phyloP scores from a whole-genome alignment of 2,113 vertebrate genomes.

The Nibea albiflora region DNA sequence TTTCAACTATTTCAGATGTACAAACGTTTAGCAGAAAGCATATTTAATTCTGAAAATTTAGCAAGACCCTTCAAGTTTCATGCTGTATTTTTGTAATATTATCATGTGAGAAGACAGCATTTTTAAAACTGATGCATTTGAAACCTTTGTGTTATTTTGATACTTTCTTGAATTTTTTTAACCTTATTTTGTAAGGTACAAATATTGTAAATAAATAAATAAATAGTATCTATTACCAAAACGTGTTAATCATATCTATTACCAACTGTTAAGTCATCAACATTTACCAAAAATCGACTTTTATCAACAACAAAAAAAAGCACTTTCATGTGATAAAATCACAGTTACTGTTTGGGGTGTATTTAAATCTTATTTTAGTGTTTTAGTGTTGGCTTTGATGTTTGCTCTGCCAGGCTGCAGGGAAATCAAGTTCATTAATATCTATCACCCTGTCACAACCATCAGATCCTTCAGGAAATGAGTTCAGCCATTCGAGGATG shows the following conservation, averaged over 20 bases:
- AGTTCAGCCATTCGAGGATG: conserved; percentile 19
- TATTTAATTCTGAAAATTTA: too few relatives aligned
- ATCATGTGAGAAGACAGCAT: not conserved
- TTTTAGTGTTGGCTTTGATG: not conserved
- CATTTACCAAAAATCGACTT: not conserved
- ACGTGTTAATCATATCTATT: too few relatives aligned
- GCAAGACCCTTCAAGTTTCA: not conserved
- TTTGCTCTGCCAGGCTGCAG: not conserved
- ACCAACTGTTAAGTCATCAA: not conserved
- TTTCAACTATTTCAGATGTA: not conserved
- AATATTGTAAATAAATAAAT: too few relatives aligned
- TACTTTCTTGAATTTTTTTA: too few relatives aligned
- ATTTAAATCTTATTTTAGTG: too few relatives aligned
- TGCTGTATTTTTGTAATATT: not conserved
- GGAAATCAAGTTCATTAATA: conserved; percentile 38
- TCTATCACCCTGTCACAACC: conserved; percentile 16
- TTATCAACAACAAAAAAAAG: not conserved
- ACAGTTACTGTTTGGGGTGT: not conserved
- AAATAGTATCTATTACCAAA: not conserved
- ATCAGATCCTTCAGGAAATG: conserved; percentile 36
- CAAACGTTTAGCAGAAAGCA: too few relatives aligned
- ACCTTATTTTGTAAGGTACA: too few relatives aligned
- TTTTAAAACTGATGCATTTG: not conserved
- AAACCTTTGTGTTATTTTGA: not conserved
- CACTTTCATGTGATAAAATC: not conserved